Conservation (phyloP, 2,888 invertebrate genomes). For the Holacanthella duospinosa region DNA sequence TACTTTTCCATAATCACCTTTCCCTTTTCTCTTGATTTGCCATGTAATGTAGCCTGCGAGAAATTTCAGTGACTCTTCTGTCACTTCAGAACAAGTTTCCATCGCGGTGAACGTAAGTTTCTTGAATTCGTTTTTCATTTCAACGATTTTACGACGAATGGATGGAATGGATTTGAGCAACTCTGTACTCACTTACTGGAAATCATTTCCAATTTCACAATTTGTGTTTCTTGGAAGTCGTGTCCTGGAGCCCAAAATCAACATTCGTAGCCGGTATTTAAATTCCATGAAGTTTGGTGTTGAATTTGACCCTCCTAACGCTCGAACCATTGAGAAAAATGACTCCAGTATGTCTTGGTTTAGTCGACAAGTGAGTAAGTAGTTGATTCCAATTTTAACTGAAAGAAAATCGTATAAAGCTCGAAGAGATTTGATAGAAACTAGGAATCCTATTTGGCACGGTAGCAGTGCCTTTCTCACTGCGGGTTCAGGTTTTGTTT, state of each 20-base stretch:
- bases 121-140: too few relatives aligned
- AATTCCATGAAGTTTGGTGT: constrained; percentile 9
- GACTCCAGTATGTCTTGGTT: constrained; percentile 15
- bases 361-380: constrained; percentile 3
- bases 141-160: background rate
- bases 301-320: constrained; percentile 5
- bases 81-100: background rate
- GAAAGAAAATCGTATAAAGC: background rate
- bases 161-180: background rate
- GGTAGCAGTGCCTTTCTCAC: constrained; percentile 7
- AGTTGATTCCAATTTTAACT: background rate
- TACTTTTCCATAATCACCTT: background rate
- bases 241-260: constrained; percentile 12
- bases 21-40: background rate
- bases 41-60: constrained; percentile 11
- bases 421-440: constrained; percentile 6
- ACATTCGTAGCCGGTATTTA: constrained; percentile 7
- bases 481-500: background rate
- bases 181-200: background rate
- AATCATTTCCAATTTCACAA: background rate
- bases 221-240: constrained; percentile 6
- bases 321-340: constrained; percentile 10
- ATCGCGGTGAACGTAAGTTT: background rate
- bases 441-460: constrained; percentile 12
- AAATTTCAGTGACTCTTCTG: background rate